phyloP scores from a whole-genome alignment of 2,888 invertebrate genomes.

The Dolichopus griseipennis region DNA sequence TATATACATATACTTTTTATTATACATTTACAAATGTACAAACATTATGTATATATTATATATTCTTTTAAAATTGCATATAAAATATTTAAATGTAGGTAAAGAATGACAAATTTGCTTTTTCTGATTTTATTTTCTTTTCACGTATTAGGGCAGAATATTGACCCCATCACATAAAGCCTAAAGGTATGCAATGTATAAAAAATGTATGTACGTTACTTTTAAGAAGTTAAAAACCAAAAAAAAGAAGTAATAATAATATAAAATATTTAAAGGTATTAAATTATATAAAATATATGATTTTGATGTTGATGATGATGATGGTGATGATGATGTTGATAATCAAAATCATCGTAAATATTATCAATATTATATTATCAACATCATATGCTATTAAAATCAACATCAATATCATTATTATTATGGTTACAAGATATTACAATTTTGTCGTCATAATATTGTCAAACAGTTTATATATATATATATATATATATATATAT shows the following conservation, averaged over 20 bases:
- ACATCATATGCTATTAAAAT: background rate
- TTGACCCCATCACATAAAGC: slow-evolving; percentile 9
- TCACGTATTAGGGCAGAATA: slow-evolving; percentile 9
- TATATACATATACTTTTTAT: background rate
- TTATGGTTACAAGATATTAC: background rate
- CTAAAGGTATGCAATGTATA: background rate
- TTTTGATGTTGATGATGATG: background rate
- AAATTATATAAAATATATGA: background rate
- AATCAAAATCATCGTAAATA: background rate
- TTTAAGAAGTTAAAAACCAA: background rate
- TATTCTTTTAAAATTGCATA: background rate
- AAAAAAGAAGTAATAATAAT: background rate
- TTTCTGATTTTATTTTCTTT: background rate
- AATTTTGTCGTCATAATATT: background rate
- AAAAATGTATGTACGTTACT: too few species aligned
- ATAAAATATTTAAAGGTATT: background rate
- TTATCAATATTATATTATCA: too few species aligned
- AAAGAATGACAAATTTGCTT: background rate
- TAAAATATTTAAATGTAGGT: background rate
- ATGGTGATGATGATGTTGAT: background rate
- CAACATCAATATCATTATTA: background rate
- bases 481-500: too few species aligned
- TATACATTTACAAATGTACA: background rate
- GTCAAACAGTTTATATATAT: background rate
- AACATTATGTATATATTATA: background rate